phyloP scores from a whole-genome alignment of 2,797 vertebrate genomes.

The Mormyrops attenuatus region DNA sequence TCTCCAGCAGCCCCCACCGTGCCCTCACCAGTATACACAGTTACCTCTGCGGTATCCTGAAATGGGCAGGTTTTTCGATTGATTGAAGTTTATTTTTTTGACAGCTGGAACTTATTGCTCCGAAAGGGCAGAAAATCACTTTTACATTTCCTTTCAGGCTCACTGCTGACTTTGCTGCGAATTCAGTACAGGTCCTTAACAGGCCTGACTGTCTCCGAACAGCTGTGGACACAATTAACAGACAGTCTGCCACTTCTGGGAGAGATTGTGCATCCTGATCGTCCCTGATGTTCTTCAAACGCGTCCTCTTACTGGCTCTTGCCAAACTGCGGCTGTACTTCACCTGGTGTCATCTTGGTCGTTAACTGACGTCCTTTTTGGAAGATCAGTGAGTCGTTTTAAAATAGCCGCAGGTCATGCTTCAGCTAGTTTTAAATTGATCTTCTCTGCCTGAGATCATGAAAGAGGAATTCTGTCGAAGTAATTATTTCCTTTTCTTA shows the following conservation, averaged over 20 bases:
- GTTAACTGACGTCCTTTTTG: background rate
- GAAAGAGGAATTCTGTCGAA: background rate
- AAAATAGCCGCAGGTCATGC: background rate
- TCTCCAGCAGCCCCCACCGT: background rate
- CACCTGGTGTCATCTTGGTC: background rate
- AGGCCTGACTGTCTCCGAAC: background rate
- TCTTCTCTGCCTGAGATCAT: background rate
- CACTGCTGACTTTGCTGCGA: background rate
- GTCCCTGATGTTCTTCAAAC: background rate
- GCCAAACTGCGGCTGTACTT: background rate
- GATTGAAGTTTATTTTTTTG: background rate
- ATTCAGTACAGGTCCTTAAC: background rate
- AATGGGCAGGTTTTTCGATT: background rate
- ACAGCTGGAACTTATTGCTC: background rate
- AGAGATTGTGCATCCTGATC: background rate
- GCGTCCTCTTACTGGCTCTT: background rate
- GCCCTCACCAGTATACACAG: background rate
- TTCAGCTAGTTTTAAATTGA: background rate
- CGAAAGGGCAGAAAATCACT: background rate
- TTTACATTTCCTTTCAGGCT: background rate
- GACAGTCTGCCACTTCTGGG: background rate
- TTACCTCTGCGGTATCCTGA: background rate
- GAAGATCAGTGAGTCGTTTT: background rate
- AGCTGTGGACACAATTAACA: background rate
- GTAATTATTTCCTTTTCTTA: background rate